Base-by-base conservation (phyloP, 2,797 vertebrate genomes). In the Bovichtus variegatus region DNA sequence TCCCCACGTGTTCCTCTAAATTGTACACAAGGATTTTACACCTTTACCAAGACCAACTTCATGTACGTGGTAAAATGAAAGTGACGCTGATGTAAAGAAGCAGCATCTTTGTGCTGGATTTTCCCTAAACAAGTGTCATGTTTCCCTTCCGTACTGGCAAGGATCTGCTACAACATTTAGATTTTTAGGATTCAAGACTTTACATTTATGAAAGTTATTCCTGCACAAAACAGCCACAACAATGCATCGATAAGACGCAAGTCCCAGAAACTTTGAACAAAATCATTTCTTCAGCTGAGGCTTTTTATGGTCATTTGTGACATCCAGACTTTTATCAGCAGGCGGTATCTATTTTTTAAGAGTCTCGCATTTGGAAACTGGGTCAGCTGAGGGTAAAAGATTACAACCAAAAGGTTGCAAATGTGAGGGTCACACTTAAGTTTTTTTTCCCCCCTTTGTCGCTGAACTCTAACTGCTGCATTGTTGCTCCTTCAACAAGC, bases 351-450 rank as follows among this genome's bases (percentile, higher is more conserved):
- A 18, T 62, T 78, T 71, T 67, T 66, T 72, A 21, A 53, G 68
- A 72, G 73, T 62, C 62, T 70, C 9, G 25, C 18, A 4, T 81
- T 85, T 80, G 69, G 78, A 82, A 87, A 82, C 27, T 76, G 75
- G 84, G 87, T 89, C 84, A 84, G 36, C 18, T 1, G 38, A 50
- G 61, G 83, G 81, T 89, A 41, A 87, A 61, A 78, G 87, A 86
- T 90, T 88, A 77, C 77, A 76, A 46, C 25, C 0, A 19, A 67
- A 23, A 71, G 51, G 63, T 83, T 71, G 71, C 50, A 72, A 58
- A 84, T 15, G 41, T 41, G 36, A 64, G 54, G 53, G 70, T 77
- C 65, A 43, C 38, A 40, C 57, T 53, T 19, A 7, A 12, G 6
- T 23, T 47, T 31, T 23, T 44, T n/a, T 41, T 59, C 29, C 10